These are phyloP conservation scores for Chrysodeixis includens DNA, from an alignment of 2,888 invertebrate genomes.

Conservation along the genomic window DNA sequence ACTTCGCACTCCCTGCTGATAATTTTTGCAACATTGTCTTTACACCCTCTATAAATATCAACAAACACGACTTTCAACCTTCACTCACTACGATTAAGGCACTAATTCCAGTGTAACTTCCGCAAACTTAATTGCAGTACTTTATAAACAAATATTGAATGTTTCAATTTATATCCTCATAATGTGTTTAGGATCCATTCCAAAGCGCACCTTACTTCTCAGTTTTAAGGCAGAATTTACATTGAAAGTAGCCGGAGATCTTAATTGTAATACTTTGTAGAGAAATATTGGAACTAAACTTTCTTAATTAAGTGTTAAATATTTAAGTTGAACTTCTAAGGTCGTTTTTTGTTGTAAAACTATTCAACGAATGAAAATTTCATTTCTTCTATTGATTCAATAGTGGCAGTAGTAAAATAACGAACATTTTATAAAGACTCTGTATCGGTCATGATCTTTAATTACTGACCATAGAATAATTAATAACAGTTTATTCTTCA, in stretches of 20 bases:
- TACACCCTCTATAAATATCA: slow-evolving; percentile 22
- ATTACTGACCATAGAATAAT: no score
- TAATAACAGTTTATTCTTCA: no score
- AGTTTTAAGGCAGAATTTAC: slow-evolving; percentile 15
- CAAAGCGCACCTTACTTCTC: slow-evolving; percentile 10
- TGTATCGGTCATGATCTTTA: no score
- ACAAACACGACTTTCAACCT: slow-evolving; percentile 10
- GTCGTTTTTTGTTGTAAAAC: slow-evolving; percentile 23
- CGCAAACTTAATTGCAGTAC: slow-evolving; percentile 32
- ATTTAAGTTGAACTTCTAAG: slow-evolving; percentile 41
- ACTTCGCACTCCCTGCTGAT: slow-evolving; percentile 47
- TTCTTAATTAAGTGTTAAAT: slow-evolving; percentile 51
- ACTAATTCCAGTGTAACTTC: background rate
- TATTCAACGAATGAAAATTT: slow-evolving; percentile 26
- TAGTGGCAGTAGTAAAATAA: no score
- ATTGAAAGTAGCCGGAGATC: background rate
- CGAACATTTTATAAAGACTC: no score
- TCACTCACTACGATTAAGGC: background rate
- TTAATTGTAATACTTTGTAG: slow-evolving; percentile 47
- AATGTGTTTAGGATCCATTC: slow-evolving; percentile 8
- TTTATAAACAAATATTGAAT: slow-evolving; percentile 50
- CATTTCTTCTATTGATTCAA: background rate
- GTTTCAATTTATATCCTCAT: slow-evolving; percentile 40
- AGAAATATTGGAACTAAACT: slow-evolving; percentile 45
- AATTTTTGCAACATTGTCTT: slow-evolving; percentile 63